A percentile compares a stretch with the other conserved stretches of the same genome.
These are phyloP conservation scores for Dasysyrphus albostriatus DNA, from an alignment of 2,888 invertebrate genomes.

Conservation along the genomic window DNA sequence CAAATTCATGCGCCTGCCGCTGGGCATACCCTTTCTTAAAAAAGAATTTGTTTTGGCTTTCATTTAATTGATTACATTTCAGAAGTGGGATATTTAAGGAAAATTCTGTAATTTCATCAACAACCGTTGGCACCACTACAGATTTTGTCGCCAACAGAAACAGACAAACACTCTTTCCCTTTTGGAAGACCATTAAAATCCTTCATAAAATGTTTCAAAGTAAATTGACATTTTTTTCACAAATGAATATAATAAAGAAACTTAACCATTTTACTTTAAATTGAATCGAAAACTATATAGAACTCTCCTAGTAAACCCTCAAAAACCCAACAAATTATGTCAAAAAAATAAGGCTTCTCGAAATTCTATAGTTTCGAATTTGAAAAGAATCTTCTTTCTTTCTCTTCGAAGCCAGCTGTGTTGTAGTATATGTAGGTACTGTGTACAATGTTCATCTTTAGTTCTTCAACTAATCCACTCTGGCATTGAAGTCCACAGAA, in stretches of 20 bases:
- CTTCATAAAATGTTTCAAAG: neutral
- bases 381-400: constrained; percentile 18
- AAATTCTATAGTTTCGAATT: constrained; percentile 32
- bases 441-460: neutral
- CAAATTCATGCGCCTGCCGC: too few relatives aligned
- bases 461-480: constrained; percentile 46
- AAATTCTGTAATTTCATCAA: neutral
- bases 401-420: neutral
- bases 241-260: constrained; percentile 18
- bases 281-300: constrained; percentile 16
- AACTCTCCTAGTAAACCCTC: constrained; percentile 4
- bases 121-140: neutral
- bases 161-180: neutral
- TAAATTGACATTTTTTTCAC: constrained; percentile 19
- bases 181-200: neutral
- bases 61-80: too few relatives aligned
- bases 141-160: neutral
- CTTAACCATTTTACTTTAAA: neutral
- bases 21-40: too few relatives aligned
- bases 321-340: constrained; percentile 40
- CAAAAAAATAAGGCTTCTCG: constrained; percentile 31
- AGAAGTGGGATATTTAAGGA: too few relatives aligned
- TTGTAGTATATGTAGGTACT: neutral
- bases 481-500: constrained; percentile 41
- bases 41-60: too few relatives aligned